Conservation (phyloP, 2,113 vertebrate genomes). For the Micromys minutus region DNA sequence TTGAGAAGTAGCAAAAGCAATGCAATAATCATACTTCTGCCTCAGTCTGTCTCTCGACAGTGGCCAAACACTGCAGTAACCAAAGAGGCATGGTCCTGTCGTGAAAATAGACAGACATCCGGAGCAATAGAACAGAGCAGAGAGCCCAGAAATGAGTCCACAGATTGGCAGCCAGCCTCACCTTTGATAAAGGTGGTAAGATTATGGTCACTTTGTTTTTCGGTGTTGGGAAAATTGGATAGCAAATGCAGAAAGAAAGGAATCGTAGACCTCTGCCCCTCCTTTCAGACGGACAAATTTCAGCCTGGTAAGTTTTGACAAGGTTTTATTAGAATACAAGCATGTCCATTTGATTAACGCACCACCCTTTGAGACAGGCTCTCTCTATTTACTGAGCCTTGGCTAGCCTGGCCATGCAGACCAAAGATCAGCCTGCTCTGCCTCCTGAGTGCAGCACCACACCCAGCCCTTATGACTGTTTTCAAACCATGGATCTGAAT, state of each 20-base stretch:
- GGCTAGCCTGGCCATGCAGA: neutral
- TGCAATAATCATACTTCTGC: neutral
- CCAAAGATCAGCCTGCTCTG: neutral
- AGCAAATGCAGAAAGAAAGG: neutral
- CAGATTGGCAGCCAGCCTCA: neutral
- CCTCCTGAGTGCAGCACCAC: neutral
- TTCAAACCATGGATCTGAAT: neutral
- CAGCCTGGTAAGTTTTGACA: constrained; percentile 26
- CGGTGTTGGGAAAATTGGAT: neutral
- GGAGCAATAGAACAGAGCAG: neutral
- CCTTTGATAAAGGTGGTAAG: neutral
- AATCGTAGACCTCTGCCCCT: neutral
- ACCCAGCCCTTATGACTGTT: neutral
- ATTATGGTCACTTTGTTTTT: neutral
- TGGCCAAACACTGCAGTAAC: neutral
- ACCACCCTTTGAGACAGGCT: neutral
- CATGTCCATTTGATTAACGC: neutral
- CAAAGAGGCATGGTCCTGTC: neutral
- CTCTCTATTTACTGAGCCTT: neutral
- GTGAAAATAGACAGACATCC: neutral
- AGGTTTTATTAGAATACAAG: constrained; percentile 43
- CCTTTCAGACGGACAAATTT: neutral
- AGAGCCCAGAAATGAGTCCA: neutral
- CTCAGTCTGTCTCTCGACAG: neutral
- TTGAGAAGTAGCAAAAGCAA: constrained; percentile 19